Percentiles rank a stretch among this genome's conserved stretches.
Evolutionary conservation across 2,113 vertebrate genomes (phyloP).

Genomic region (Syrrhaptes paradoxus): DNA sequence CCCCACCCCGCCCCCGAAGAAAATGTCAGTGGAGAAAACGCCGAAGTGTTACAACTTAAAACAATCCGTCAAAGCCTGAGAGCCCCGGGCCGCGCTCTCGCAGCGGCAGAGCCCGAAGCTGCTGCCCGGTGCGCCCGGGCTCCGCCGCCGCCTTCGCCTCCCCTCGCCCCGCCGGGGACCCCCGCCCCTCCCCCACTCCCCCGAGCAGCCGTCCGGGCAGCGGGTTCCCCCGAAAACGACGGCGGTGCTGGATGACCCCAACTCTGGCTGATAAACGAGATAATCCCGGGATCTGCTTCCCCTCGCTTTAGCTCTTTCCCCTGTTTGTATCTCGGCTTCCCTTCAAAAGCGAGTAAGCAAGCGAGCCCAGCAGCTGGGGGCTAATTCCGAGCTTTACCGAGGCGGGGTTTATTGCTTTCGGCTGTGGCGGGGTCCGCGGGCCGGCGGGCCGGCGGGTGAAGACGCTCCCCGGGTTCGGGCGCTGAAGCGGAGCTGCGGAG

Average conservation of each 20-base stretch:
- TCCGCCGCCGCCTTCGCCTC: no score
- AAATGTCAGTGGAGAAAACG: not conserved
- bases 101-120: not conserved
- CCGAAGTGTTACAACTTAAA: not conserved
- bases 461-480: not conserved
- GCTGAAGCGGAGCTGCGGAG: not conserved
- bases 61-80: not conserved
- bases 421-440: not conserved
- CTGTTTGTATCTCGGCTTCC: not conserved
- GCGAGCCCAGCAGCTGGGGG: not conserved
- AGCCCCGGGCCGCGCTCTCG: not conserved
- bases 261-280: not conserved
- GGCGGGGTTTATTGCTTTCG: rapidly evolving
- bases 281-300: not conserved
- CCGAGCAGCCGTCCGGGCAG: not conserved
- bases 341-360: not conserved
- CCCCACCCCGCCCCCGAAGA: not conserved
- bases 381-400: not conserved
- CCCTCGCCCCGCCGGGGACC: no score
- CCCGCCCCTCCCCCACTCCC: no score
- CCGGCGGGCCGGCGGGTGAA: not conserved
- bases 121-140: not conserved
- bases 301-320: not conserved
- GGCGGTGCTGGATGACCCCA: not conserved
- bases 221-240: not conserved